Evolutionary conservation across 2,888 invertebrate species (phyloP).

Genomic region (Archips xylosteana): DNA sequence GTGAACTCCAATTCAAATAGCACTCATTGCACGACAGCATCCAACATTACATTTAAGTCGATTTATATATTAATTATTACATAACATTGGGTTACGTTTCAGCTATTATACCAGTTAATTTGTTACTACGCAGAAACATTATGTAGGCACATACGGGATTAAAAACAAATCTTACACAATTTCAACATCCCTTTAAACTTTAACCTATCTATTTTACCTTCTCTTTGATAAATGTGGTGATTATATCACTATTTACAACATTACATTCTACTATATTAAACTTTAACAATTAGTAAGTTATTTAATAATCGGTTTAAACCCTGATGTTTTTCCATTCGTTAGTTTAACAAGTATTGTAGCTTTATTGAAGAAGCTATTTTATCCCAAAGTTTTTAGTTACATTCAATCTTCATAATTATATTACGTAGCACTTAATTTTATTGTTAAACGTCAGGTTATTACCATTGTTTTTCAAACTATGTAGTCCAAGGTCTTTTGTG

Average conservation of each 20-base stretch:
- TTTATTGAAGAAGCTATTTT: slow-evolving; percentile 9
- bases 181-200: slow-evolving; percentile 36
- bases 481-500: slow-evolving; percentile 56
- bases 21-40: slow-evolving; percentile 17
- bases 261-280: slow-evolving; percentile 20
- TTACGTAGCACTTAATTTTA: slow-evolving; percentile 27
- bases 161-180: slow-evolving; percentile 46
- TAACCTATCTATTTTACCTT: slow-evolving; percentile 38
- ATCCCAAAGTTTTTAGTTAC: slow-evolving; percentile 10
- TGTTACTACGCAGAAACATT: slow-evolving; percentile 44
- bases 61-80: slow-evolving; percentile 17
- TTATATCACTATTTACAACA: slow-evolving; percentile 42
- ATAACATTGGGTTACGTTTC: slow-evolving; percentile 11
- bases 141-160: slow-evolving; percentile 54
- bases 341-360: slow-evolving; percentile 18
- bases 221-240: slow-evolving; percentile 44
- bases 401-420: slow-evolving; percentile 11
- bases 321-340: slow-evolving; percentile 42
- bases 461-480: slow-evolving; percentile 36
- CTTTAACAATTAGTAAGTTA: slow-evolving; percentile 32
- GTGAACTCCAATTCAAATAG: slow-evolving; percentile 9
- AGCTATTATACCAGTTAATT: slow-evolving; percentile 24
- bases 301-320: slow-evolving; percentile 45
- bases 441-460: slow-evolving; percentile 22
- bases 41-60: slow-evolving; percentile 3